Evolutionary conservation across 2,888 invertebrate species (phyloP), one percentile per base, ranked within the genome.

Genomic region (Scelioninae gen. 2): DNA sequence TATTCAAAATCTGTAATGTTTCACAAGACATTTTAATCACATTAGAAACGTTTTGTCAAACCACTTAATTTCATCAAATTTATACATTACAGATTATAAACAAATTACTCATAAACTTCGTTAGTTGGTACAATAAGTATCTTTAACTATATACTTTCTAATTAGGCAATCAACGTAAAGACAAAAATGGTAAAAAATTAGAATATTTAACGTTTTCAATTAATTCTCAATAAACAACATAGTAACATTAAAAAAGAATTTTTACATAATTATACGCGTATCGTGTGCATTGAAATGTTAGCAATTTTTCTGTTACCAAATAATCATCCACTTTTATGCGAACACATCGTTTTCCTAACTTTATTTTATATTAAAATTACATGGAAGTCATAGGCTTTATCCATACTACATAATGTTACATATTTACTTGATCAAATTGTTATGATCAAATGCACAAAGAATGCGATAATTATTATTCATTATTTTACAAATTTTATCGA

Each of bases 341-440:
- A 68, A 60, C 53, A 61, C 53, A 60, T 50, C 11, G 10, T 50
- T 35, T 48, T 15, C 16, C 55, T 65, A 65, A 48, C 15, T 45
- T 37, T 58, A 68, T 19, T 61, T 61, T 69, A 64, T 45, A 52
- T 52, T 64, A 58, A 71, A 71, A 64, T 64, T 71, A 71, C 71
- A 71, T 71, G 71, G 64, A 71, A 71, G 71, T 63, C 64, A 58
- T 48, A 58, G 50, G 58, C 57, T 71, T 57, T 43, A 39, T 52
- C 22, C 55, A 63, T 48, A 39, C 61, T 53, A 43, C 15, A 43
- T 10, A 52, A 25, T 22, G 35, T 69, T 53, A 43, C 25, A 53
- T 45, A 19, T 37, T 52, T 69, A 60, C n/a, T 37, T 31, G 39
- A 31, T 69, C 15, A 11, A 52, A 60, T 50, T 50, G 50, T 25